Percentiles rank a stretch among this genome's conserved stretches.
Conservation (phyloP, 2,113 vertebrate genomes). For the Micromys minutus region DNA sequence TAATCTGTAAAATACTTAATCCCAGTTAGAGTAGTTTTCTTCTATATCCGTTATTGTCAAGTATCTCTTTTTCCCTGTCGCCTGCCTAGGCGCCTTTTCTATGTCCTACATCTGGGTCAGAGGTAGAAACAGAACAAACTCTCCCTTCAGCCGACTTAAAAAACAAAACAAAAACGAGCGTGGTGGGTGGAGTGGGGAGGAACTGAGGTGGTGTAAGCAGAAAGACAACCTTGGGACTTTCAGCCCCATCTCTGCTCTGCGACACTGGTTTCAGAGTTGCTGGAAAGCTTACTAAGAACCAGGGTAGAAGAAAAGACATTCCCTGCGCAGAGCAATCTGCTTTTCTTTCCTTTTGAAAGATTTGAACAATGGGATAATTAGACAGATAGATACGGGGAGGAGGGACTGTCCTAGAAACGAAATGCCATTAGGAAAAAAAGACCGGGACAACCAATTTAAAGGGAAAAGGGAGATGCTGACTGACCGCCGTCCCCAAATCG, state of each 20-base stretch:
- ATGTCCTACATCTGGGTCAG: neutral
- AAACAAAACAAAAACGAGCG: constrained; percentile 18
- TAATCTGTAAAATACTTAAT: constrained; percentile 49
- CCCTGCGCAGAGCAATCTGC: constrained; percentile 37
- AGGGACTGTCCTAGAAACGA: constrained; percentile 29
- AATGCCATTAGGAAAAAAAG: constrained; percentile 53
- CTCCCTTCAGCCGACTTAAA: neutral
- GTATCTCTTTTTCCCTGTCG: neutral
- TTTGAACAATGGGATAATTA: constrained; percentile 60
- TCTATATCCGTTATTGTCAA: constrained; percentile 26
- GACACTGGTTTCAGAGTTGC: constrained; percentile 77
- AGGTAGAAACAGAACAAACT: neutral
- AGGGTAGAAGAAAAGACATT: constrained; percentile 45
- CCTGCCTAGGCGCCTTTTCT: neutral
- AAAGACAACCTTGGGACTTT: constrained; percentile 74
- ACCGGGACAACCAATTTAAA: neutral
- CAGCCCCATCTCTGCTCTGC: constrained; percentile 72
- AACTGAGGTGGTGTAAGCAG: neutral
- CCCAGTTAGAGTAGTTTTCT: constrained; percentile 20
- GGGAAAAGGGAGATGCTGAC: neutral
- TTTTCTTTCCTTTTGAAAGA: constrained; percentile 54
- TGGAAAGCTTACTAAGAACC: constrained; percentile 56
- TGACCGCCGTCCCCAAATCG: neutral
- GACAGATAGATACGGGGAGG: constrained; percentile 5
- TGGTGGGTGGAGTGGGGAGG: constrained; percentile 8